These are phyloP conservation scores for Litoditis marina DNA, from an alignment of 2,888 invertebrate species.

Conservation along the genomic window DNA sequence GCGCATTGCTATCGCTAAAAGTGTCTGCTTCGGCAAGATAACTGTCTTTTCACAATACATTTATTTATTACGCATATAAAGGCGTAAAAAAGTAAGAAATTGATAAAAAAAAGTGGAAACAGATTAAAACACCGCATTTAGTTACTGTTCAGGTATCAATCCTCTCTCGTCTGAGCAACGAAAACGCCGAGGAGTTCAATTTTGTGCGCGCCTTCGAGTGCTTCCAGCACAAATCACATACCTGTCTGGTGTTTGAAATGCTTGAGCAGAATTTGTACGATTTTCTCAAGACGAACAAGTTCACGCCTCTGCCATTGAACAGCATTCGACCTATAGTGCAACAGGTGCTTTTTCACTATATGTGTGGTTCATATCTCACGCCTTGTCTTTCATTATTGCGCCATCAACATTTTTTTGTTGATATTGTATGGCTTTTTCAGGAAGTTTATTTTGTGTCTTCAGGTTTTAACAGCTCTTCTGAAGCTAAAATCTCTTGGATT, in stretches of 20 bases:
- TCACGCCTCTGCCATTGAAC: constrained; percentile 94
- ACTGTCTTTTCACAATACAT: no score
- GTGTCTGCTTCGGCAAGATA: no score
- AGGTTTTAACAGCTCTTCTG: constrained; percentile 76
- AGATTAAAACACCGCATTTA: no score
- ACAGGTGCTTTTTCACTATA: no score
- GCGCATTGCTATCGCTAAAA: no score
- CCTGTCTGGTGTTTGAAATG: constrained; percentile 91
- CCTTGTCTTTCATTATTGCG: no score
- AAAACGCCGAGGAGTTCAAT: constrained; percentile 98
- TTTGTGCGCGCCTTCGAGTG: constrained; percentile 99
- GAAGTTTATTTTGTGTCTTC: background rate
- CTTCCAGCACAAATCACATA: constrained; percentile 94
- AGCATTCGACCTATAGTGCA: constrained; percentile 97
- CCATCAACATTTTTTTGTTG: background rate
- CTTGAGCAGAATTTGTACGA: constrained; percentile 99
- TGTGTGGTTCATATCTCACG: no score
- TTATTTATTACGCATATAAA: no score
- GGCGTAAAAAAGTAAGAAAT: no score
- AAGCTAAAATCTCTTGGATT: constrained; percentile 90
- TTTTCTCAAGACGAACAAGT: constrained; percentile 99
- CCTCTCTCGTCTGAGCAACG: constrained; percentile 72
- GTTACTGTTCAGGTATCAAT: constrained; percentile 48
- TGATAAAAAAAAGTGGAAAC: no score
- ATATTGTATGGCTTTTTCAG: background rate